Evolutionary conservation across 2,888 invertebrate genomes (phyloP).

Genomic region (Proisotoma minuta): DNA sequence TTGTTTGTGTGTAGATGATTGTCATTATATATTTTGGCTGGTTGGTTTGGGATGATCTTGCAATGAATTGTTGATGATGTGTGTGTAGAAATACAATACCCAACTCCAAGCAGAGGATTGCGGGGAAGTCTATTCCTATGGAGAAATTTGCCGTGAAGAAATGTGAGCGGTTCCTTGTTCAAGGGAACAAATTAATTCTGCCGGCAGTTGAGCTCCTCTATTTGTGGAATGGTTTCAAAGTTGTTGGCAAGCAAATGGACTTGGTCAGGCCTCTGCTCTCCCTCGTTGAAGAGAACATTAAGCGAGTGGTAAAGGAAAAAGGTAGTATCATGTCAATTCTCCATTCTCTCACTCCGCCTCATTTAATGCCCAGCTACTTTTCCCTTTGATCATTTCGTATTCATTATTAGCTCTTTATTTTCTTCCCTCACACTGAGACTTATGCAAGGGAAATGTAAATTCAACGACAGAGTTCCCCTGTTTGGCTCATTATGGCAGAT

Average conservation of each 20-base stretch:
- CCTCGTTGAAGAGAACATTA: constrained; percentile 55
- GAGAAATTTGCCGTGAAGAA: constrained; percentile 93
- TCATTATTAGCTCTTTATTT: no score
- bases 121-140: constrained; percentile 93
- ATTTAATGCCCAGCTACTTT: no score
- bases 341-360: no score
- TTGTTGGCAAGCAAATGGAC: constrained; percentile 66
- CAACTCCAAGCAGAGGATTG: constrained; percentile 77
- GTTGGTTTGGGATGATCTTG: background rate
- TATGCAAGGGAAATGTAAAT: background rate
- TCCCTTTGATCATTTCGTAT: no score
- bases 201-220: constrained; percentile 85
- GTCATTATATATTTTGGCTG: no score
- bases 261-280: constrained; percentile 47
- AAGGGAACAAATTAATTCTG: constrained; percentile 67
- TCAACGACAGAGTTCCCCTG: background rate
- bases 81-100: constrained; percentile 67
- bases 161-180: constrained; percentile 70
- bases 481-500: constrained; percentile 44
- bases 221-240: constrained; percentile 86
- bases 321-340: no score
- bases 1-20: no score
- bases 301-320: constrained; percentile 48
- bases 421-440: no score
- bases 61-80: constrained; percentile 13